Evolutionary conservation across 2,113 vertebrate species (phyloP), one percentile per base, ranked within the genome.

Genomic region (Heliornis fulica): DNA sequence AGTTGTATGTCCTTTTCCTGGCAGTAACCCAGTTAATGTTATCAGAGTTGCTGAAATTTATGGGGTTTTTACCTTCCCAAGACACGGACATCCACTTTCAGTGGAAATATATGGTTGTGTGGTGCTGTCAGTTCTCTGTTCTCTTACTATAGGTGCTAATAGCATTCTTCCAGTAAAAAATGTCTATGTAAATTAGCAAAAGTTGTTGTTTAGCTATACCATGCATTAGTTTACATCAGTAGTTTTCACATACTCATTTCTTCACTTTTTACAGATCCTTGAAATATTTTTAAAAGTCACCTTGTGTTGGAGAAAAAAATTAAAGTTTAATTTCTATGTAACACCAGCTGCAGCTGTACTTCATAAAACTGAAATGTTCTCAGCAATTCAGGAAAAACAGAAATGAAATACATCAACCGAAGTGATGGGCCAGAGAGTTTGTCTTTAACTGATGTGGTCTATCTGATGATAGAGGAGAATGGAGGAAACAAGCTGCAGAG

Each of bases 281-380:
- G 3, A 60, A 56, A 18, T 3, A 3, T 3, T 1, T 72, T 74
- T 38, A 7, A 2, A n/a, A 38, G 65, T 87, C 38, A 41, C 22
- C 43, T 60, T 50, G 54, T 56, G 7, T 65, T 76, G 41, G 20
- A 21, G 46, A 21, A 46, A 77, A 83, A 81, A 90, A 85, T 57
- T 20, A 0, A 57, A n/a, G n/a, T n/a, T 66, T 0, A 48, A 41
- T 80, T 88, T 89, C 18, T 80, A 0, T 48, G 7, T 70, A 70
- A 53, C 8, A 26, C 56, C 59, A 69, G 20, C 46, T 85, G 66
- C 31, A 61, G 7, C 80, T n/a, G n/a, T n/a, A n/a, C n/a, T n/a
- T n/a, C 26, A 31, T 91, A 60, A 53, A 86, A 65, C 26, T 51
- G 38, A 76, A 9, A 48, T 90, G 15, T 83, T 87, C 10, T 87